Percentiles rank a stretch among this genome's conserved stretches.
These are phyloP conservation scores for Sapajus apella DNA, from an alignment of 2,113 vertebrate species.

Conservation along the genomic window DNA sequence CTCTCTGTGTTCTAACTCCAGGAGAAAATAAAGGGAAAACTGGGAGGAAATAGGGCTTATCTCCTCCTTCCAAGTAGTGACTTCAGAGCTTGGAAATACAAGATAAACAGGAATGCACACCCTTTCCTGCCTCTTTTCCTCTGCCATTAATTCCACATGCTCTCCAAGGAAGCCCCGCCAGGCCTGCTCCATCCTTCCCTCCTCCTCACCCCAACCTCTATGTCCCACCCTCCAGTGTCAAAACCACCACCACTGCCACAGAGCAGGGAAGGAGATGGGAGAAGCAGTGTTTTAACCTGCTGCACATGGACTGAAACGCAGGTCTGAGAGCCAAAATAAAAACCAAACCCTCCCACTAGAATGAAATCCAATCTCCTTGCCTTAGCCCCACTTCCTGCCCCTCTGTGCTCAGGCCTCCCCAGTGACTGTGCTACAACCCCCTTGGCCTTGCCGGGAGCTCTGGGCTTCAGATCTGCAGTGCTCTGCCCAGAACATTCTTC, in stretches of 20 bases:
- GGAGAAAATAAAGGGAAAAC: rapidly evolving
- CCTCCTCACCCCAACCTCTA: not conserved
- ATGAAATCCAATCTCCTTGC: not conserved
- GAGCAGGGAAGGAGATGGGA: too few relatives aligned
- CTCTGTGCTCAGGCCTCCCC: not conserved
- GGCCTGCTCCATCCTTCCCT: too few relatives aligned
- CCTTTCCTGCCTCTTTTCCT: not conserved
- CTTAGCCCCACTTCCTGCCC: rapidly evolving
- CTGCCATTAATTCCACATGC: not conserved
- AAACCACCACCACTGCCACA: not conserved
- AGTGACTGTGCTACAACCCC: not conserved
- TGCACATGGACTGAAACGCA: not conserved
- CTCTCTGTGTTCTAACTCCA: not conserved
- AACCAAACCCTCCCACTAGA: not conserved
- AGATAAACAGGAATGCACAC: not conserved
- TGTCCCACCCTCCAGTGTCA: not conserved
- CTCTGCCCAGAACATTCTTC: not conserved
- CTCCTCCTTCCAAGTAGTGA: not conserved
- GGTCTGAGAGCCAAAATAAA: not conserved
- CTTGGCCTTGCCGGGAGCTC: not conserved
- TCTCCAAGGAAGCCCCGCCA: not conserved
- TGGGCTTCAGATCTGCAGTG: not conserved
- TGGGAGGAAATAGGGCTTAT: not conserved
- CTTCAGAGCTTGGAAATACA: not conserved
- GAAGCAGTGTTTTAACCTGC: not conserved